These are phyloP conservation scores for Pseudopodoces humilis DNA, from an alignment of 2,113 vertebrate genomes.

Conservation along the genomic window DNA sequence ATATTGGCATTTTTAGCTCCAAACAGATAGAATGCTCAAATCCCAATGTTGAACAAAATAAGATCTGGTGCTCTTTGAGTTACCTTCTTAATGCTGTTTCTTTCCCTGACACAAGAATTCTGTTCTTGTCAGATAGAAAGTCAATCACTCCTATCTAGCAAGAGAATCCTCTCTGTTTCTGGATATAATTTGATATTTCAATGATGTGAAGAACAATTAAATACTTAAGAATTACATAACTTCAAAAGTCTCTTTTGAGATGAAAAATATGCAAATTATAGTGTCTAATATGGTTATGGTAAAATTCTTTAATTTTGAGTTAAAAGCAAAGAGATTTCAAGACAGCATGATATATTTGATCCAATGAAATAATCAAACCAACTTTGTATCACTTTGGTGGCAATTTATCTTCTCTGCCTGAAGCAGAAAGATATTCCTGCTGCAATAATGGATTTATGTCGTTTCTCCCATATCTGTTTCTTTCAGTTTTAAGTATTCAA, in stretches of 20 bases:
- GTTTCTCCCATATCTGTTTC: conserved; percentile 67
- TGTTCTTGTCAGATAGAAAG: conserved; percentile 56
- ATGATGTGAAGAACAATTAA: conserved; percentile 72
- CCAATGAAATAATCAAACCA: conserved; percentile 77
- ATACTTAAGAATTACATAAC: conserved; percentile 67
- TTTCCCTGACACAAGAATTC: background rate
- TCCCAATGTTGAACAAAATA: background rate
- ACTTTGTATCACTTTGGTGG: conserved; percentile 68
- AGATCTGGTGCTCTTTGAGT: background rate
- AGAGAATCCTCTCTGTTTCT: conserved; percentile 44
- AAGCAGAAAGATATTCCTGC: conserved; percentile 72
- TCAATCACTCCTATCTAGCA: conserved; percentile 49
- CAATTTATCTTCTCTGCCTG: conserved; percentile 76
- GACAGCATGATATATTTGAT: conserved; percentile 73
- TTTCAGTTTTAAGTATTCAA: conserved; percentile 65
- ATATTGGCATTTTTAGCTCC: background rate
- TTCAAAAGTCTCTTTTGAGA: conserved; percentile 70
- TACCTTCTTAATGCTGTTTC: background rate
- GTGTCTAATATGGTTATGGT: conserved; percentile 72
- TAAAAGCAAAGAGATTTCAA: conserved; percentile 74
- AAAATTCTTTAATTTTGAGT: conserved; percentile 77
- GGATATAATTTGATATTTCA: conserved; percentile 64
- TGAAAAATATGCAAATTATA: conserved; percentile 77
- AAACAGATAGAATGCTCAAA: background rate
- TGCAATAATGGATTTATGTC: conserved; percentile 73